Percentiles rank a stretch among this genome's conserved stretches.
These are phyloP conservation scores for Siniperca chuatsi DNA, from an alignment of 2,113 vertebrate genomes.

Conservation along the genomic window DNA sequence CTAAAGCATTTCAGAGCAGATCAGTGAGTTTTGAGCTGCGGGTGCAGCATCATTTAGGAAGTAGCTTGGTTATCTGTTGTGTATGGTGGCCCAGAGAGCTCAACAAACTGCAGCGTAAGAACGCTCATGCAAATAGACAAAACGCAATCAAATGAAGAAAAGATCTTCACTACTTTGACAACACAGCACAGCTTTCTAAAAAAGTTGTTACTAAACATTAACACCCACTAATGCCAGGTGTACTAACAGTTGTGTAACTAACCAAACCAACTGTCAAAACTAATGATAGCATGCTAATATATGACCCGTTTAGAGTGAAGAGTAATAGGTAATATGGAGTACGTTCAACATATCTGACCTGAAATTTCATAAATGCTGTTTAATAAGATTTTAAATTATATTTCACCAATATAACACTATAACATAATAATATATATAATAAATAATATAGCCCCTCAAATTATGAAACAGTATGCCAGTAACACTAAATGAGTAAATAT, in stretches of 20 bases:
- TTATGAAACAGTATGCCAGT: not conserved
- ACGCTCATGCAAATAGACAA: not conserved
- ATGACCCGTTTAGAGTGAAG: not conserved
- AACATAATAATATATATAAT: too few relatives aligned
- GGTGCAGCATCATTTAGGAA: not conserved
- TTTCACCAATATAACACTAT: too few relatives aligned
- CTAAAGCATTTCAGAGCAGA: slow-evolving; percentile 16
- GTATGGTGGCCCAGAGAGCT: not conserved
- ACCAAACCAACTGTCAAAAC: not conserved
- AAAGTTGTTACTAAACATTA: too few relatives aligned
- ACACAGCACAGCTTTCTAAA: not conserved
- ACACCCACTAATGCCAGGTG: too few relatives aligned
- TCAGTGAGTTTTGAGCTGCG: slow-evolving; percentile 3
- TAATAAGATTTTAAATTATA: not conserved
- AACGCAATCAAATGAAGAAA: not conserved
- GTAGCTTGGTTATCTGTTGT: not conserved
- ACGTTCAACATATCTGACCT: not conserved
- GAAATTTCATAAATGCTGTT: not conserved
- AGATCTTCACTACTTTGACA: not conserved
- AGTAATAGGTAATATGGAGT: not conserved
- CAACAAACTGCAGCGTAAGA: too few relatives aligned
- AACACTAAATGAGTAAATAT: too few relatives aligned
- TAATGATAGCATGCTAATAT: not conserved
- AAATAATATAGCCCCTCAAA: too few relatives aligned
- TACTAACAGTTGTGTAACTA: too few relatives aligned